These are phyloP conservation scores for Myotis planiceps DNA, from an alignment of 2,797 vertebrate genomes.

Conservation along the genomic window DNA sequence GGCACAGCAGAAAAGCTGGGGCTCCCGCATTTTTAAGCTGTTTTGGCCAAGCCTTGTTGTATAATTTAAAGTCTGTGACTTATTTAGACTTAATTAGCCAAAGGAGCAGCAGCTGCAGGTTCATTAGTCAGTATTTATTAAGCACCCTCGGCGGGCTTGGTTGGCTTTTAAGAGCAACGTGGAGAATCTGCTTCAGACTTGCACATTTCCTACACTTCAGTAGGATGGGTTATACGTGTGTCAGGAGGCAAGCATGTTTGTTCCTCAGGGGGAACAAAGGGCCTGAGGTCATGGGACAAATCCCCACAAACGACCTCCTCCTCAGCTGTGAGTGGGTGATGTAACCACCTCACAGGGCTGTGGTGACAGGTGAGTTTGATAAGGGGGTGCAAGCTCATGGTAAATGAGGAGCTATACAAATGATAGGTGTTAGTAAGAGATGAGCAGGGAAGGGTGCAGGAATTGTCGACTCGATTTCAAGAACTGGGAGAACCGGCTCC, in stretches of 20 bases:
- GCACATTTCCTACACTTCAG: background rate
- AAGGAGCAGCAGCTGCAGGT: slow-evolving; percentile 64
- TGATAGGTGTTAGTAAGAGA: background rate
- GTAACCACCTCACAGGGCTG: background rate
- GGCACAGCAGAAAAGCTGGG: slow-evolving; percentile 57
- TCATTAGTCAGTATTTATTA: slow-evolving; percentile 55
- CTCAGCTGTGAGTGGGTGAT: background rate
- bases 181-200: background rate
- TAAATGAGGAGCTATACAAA: background rate
- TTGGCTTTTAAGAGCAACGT: background rate
- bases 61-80: slow-evolving; percentile 78
- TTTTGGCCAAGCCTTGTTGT: slow-evolving; percentile 70
- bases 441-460: background rate
- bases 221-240: background rate
- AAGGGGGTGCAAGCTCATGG: background rate
- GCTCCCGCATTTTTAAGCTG: slow-evolving; percentile 58
- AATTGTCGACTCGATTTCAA: background rate
- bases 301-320: background rate
- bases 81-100: slow-evolving; percentile 77
- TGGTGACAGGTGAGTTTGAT: background rate
- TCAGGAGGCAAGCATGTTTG: background rate
- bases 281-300: background rate
- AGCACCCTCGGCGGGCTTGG: background rate
- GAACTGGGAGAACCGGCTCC: fast-evolving
- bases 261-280: slow-evolving; percentile 27